Evolutionary conservation across 2,113 vertebrate genomes (phyloP), one percentile per base, ranked within the genome.

Genomic region (Maccullochella peelii): DNA sequence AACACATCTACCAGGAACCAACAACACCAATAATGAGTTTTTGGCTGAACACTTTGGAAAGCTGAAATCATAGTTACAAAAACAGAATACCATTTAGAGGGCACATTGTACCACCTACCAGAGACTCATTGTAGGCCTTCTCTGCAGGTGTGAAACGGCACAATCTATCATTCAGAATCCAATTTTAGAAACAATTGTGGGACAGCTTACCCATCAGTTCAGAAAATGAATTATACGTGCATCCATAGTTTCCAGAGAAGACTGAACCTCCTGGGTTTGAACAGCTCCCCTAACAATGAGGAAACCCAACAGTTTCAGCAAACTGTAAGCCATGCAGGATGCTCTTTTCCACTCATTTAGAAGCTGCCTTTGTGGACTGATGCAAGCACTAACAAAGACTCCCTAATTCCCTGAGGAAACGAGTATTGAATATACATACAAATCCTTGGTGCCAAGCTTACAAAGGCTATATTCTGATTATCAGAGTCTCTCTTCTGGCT

Each of bases 381-480:
- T 21, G 77, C 74, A 85, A 77, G 79, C 83, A 88, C 30, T 74
- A 75, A 81, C 79, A 85, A 67, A 86, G 74, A 79, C 54, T 66
- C 33, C 4, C 38, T 80, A 72, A 89, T 79, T 86, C 84, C 75
- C 68, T 23, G 55, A 73, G 63, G 80, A 80, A 83, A 80, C 18
- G 23, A 84, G 85, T 79, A 85, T 82, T 83, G 81, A 91, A 91
- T 83, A 80, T 70, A 84, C 76, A 86, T 49, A 72, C 23, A 75
- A 76, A 75, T 79, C 84, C 65, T 65, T 16, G 52, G 63, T 73
- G 73, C 73, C 40, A 66, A 78, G 73, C 68, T 77, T 80, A 86
- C 79, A 87, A 88, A 89, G 62, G 82, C 85, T 84, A 82, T 87
- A 77, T 82, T 80, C 15, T 73, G 80, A 77, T 83, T 76, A 79